These are phyloP conservation scores for Diachasmimorpha longicaudata DNA, from an alignment of 1,140 invertebrate genomes.

Conservation along the genomic window DNA sequence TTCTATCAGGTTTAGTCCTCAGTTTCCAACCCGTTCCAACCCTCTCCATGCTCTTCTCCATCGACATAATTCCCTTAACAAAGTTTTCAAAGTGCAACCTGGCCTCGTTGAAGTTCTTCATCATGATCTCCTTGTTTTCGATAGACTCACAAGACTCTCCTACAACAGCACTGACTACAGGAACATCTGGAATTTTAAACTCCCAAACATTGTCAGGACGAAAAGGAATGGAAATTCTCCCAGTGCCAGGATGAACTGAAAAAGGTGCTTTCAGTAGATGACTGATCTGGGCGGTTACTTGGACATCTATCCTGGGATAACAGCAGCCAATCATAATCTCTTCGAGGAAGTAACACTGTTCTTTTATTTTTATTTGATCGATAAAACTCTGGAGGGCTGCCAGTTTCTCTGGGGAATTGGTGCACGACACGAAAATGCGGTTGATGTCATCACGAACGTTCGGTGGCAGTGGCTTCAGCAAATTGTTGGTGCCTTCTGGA, in stretches of 20 bases:
- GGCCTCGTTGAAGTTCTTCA: too few relatives aligned
- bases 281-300: slow-evolving; percentile 90
- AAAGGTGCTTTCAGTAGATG: slow-evolving; percentile 96
- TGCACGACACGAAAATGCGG: slow-evolving; percentile 30
- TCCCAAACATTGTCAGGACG: slow-evolving; percentile 69
- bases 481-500: slow-evolving; percentile 68
- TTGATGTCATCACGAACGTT: slow-evolving; percentile 65
- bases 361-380: not conserved
- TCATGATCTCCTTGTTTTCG: too few relatives aligned
- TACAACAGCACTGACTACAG: slow-evolving; percentile 38
- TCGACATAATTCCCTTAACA: too few relatives aligned
- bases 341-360: slow-evolving; percentile 65
- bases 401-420: not conserved
- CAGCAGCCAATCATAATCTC: slow-evolving; percentile 80
- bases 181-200: slow-evolving; percentile 75
- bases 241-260: slow-evolving; percentile 95
- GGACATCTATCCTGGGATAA: slow-evolving; percentile 91
- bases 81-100: too few relatives aligned
- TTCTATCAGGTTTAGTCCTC: too few relatives aligned
- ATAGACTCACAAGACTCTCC: too few relatives aligned
- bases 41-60: too few relatives aligned
- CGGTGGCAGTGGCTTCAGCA: slow-evolving; percentile 75
- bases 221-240: slow-evolving; percentile 86
- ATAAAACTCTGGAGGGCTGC: not conserved
- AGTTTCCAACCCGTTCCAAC: too few relatives aligned